Evolutionary conservation across 2,797 vertebrate species (phyloP).

Genomic region (Labeo calbasu): DNA sequence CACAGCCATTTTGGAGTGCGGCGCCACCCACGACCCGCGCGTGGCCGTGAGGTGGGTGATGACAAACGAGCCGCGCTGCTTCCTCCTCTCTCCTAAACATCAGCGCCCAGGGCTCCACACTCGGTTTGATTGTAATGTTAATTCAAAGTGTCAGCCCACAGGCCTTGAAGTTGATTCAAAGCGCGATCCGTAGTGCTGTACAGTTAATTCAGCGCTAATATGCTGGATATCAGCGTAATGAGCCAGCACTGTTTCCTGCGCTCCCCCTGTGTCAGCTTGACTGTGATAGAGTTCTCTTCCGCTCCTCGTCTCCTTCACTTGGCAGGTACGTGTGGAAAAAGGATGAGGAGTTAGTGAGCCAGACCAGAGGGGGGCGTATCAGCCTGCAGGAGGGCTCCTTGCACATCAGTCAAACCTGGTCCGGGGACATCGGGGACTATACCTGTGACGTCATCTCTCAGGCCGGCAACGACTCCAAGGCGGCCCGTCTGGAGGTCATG

Average conservation of each 20-base stretch:
- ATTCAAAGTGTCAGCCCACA: constrained; percentile 54
- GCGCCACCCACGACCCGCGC: constrained; percentile 87
- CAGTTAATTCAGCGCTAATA: constrained; percentile 61
- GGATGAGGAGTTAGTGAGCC: constrained; percentile 75
- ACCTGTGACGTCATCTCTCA: constrained; percentile 88
- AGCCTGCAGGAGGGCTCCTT: constrained; percentile 86
- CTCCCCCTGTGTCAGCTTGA: constrained; percentile 37
- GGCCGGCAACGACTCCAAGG: constrained; percentile 88
- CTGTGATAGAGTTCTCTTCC: constrained; percentile 29
- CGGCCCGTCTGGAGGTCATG: constrained; percentile 94
- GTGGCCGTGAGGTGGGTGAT: constrained; percentile 67
- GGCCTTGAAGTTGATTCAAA: constrained; percentile 60
- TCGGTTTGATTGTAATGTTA: constrained; percentile 51
- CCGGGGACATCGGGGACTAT: constrained; percentile 95
- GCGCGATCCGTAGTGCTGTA: constrained; percentile 52
- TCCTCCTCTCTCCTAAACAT: neutral
- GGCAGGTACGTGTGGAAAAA: constrained; percentile 91
- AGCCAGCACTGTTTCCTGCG: constrained; percentile 39
- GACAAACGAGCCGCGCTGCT: neutral
- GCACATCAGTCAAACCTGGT: constrained; percentile 95
- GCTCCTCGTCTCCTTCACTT: constrained; percentile 23
- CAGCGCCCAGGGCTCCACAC: neutral
- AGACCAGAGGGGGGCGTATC: constrained; percentile 84
- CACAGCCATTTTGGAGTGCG: constrained; percentile 84
- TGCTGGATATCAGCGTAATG: constrained; percentile 60